phyloP scores from a whole-genome alignment of 2,113 vertebrate species.

The Dissostichus mawsoni region DNA sequence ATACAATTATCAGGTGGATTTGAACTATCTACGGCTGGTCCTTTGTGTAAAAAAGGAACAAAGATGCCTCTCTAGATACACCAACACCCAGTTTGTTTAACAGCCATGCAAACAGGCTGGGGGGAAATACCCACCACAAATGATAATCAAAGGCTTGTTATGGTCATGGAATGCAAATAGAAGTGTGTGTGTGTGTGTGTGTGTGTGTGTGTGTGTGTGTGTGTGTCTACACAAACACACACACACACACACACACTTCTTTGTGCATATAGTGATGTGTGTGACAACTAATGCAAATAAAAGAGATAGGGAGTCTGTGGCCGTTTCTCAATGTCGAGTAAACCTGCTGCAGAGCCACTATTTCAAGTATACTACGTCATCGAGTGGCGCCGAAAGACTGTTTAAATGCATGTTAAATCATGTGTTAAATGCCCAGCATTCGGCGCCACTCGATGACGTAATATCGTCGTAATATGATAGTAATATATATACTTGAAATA shows the following conservation, averaged over 20 bases:
- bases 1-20: slow-evolving; percentile 43
- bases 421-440: no score
- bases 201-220: slow-evolving; percentile 9
- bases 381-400: no score
- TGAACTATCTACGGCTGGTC: slow-evolving; percentile 44
- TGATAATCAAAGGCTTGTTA: slow-evolving; percentile 77
- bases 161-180: slow-evolving; percentile 79
- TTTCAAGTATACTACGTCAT: no score
- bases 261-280: neutral
- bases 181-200: slow-evolving; percentile 30
- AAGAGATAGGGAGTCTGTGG: neutral
- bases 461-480: no score
- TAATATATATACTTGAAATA: no score
- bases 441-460: no score
- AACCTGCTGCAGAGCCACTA: no score
- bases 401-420: no score
- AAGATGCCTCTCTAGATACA: slow-evolving; percentile 69
- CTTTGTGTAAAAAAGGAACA: slow-evolving; percentile 72
- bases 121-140: slow-evolving; percentile 72
- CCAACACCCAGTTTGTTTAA: slow-evolving; percentile 76
- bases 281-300: slow-evolving; percentile 48
- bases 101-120: slow-evolving; percentile 73
- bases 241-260: neutral
- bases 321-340: no score
- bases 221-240: neutral